phyloP scores from a whole-genome alignment of 1,140 invertebrate genomes.

The Amphibalanus amphitrite region DNA sequence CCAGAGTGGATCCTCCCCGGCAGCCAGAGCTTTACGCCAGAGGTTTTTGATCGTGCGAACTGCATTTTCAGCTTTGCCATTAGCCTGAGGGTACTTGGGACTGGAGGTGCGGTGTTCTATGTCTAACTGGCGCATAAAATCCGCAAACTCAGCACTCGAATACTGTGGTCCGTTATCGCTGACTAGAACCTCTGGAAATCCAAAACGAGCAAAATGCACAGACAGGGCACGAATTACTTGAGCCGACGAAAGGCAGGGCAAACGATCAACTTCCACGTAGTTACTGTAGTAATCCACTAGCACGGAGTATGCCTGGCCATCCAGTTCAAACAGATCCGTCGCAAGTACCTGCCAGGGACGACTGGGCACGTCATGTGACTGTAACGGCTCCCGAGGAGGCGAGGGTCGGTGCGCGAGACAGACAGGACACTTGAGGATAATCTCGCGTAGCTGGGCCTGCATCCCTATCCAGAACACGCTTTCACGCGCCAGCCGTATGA shows the following conservation, averaged over 20 bases:
- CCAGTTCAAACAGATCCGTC: constrained; percentile 8
- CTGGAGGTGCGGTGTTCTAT: background rate
- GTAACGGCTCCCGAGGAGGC: background rate
- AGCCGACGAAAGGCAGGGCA: constrained; percentile 10
- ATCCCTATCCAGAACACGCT: constrained; percentile 6
- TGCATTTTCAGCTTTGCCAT: background rate
- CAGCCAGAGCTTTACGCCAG: background rate
- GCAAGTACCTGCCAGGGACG: constrained; percentile 6
- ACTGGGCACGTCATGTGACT: background rate
- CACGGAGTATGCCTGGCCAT: constrained; percentile 10
- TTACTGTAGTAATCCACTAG: constrained; percentile 19
- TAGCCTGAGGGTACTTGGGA: background rate
- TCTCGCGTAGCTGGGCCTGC: background rate
- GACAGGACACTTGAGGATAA: constrained; percentile 6
- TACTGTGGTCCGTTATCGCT: constrained; percentile 20
- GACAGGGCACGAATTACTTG: constrained; percentile 14
- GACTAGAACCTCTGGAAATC: constrained; percentile 17
- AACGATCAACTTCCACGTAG: constrained; percentile 15
- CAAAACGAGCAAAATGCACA: constrained; percentile 16
- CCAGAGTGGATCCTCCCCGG: background rate
- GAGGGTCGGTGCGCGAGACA: background rate
- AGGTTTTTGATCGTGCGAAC: background rate
- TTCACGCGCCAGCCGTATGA: constrained; percentile 5
- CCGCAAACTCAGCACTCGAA: background rate
- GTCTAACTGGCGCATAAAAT: background rate